Evolutionary conservation across 1,140 invertebrate species (phyloP).

Genomic region (Pseudoatta argentina): DNA sequence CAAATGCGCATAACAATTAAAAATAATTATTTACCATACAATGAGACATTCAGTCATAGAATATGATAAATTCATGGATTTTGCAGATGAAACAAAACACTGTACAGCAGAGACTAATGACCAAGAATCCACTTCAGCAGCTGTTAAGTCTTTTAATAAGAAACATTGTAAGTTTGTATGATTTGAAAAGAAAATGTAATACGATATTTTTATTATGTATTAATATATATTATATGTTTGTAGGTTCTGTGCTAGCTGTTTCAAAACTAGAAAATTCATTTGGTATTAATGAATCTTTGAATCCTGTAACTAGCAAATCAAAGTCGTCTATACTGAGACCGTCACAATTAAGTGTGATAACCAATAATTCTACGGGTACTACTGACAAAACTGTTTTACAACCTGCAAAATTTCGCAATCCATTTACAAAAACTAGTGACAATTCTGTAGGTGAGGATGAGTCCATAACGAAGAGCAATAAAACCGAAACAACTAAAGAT

Average conservation of each 20-base stretch:
- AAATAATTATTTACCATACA: slow-evolving; percentile 26
- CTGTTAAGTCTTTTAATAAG: slow-evolving; percentile 65
- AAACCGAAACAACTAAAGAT: slow-evolving; percentile 60
- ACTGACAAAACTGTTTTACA: slow-evolving; percentile 75
- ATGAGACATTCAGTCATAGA: slow-evolving; percentile 4
- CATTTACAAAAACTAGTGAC: slow-evolving; percentile 78
- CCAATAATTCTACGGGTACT: slow-evolving; percentile 71
- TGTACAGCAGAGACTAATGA: slow-evolving; percentile 72
- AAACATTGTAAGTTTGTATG: slow-evolving; percentile 69
- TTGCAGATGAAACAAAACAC: slow-evolving; percentile 72
- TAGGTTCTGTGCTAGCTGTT: slow-evolving; percentile 77
- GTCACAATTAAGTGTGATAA: slow-evolving; percentile 77
- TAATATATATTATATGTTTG: slow-evolving; percentile 15
- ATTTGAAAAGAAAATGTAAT: neutral
- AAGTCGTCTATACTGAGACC: slow-evolving; percentile 80
- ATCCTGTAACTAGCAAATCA: slow-evolving; percentile 72
- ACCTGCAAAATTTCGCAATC: slow-evolving; percentile 82
- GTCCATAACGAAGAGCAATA: slow-evolving; percentile 60
- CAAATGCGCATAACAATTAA: neutral
- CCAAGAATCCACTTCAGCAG: slow-evolving; percentile 66
- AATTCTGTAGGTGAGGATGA: slow-evolving; percentile 58
- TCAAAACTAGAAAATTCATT: slow-evolving; percentile 80
- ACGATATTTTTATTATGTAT: neutral
- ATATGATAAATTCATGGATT: neutral
- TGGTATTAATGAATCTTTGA: slow-evolving; percentile 73